A percentile compares a stretch with the other conserved stretches of the same genome.
Evolutionary conservation across 2,888 invertebrate species (phyloP).

Genomic region (Cephus spinipes): DNA sequence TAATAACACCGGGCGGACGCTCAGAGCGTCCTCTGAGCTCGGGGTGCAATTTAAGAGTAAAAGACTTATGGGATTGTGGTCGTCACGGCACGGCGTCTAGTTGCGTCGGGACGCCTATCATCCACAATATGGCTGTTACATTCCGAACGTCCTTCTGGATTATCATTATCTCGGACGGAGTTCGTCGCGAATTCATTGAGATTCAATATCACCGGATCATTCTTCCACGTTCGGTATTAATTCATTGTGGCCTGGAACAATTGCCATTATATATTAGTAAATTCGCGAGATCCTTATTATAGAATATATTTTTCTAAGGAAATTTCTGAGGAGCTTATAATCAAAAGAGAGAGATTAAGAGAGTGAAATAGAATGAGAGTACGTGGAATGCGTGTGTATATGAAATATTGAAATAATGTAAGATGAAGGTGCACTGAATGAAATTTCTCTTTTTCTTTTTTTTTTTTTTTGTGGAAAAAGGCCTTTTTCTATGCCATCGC

Average conservation of each 20-base stretch:
- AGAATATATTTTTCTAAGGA: background rate
- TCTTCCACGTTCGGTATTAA: background rate
- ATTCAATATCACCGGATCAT: background rate
- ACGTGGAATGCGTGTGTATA: background rate
- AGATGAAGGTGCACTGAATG: background rate
- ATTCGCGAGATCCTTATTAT: background rate
- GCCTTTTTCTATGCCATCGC: background rate
- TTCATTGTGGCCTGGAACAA: background rate
- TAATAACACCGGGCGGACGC: conserved; percentile 28
- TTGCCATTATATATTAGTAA: background rate
- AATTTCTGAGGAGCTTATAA: background rate
- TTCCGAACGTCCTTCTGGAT: background rate
- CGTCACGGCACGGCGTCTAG: background rate
- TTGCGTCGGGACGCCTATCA: background rate
- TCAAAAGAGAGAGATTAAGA: background rate
- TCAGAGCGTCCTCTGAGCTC: conserved; percentile 32
- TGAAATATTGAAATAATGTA: background rate
- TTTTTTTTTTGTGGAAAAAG: background rate
- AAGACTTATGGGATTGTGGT: background rate
- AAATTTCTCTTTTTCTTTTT: background rate
- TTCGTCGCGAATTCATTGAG: background rate
- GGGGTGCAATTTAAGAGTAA: conserved; percentile 31
- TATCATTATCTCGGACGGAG: background rate
- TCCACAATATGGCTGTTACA: background rate
- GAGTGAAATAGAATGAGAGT: background rate